Conservation (phyloP, 2,797 vertebrate genomes). For the Gymnopithys bicolor region DNA sequence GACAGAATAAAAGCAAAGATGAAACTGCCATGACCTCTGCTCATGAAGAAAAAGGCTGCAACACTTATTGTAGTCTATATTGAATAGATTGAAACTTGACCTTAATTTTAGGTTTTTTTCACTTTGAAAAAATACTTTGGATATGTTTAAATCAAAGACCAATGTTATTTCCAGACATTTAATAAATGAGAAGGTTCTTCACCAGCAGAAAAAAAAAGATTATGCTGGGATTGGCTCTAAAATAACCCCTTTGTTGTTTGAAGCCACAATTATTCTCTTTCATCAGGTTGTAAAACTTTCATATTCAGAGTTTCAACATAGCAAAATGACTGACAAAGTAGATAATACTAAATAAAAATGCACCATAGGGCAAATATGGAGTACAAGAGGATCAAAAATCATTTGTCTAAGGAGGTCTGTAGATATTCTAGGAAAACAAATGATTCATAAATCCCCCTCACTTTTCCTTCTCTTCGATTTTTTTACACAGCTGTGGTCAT, state of each 20-base stretch:
- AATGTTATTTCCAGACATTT: not conserved
- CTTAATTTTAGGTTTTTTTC: conserved; percentile 24
- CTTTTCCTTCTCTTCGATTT: not conserved
- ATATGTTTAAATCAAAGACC: not conserved
- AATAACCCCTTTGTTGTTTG: not conserved
- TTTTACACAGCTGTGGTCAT: not conserved
- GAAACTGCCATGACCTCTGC: not conserved
- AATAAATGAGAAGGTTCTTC: not conserved
- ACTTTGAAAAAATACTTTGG: not conserved
- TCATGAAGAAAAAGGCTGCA: not conserved
- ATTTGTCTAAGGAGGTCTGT: not conserved
- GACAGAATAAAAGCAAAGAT: conserved; percentile 4
- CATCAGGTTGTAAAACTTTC: not conserved
- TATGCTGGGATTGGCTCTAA: not conserved
- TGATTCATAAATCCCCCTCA: rapidly evolving
- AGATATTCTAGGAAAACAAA: not conserved
- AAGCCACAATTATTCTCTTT: conserved; percentile 25
- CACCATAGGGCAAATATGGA: not conserved
- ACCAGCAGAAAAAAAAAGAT: not conserved
- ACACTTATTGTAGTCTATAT: not conserved
- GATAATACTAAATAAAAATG: not conserved
- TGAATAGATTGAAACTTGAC: conserved; percentile 15
- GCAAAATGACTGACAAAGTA: not conserved
- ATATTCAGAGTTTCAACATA: not conserved
- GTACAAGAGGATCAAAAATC: not conserved